Conservation (phyloP, 2,797 vertebrate genomes). For the Chloroceryle inda region DNA sequence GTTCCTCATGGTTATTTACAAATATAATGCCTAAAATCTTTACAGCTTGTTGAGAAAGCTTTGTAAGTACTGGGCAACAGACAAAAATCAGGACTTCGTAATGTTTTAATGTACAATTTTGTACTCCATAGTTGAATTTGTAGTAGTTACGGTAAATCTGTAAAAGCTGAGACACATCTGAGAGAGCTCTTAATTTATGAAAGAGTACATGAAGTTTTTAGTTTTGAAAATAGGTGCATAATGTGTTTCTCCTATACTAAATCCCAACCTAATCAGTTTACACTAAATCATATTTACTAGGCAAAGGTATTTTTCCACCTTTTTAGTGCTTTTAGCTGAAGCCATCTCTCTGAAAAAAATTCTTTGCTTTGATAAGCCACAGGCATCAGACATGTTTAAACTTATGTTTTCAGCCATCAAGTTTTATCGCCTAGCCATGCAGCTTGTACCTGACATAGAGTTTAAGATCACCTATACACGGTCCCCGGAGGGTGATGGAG, state of each 20-base stretch:
- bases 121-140: background rate
- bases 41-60: background rate
- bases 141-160: background rate
- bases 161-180: background rate
- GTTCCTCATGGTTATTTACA: background rate
- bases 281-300: background rate
- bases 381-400: background rate
- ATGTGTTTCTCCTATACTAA: background rate
- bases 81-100: background rate
- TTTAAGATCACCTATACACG: conserved; percentile 95
- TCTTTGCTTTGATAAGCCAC: background rate
- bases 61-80: background rate
- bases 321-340: background rate
- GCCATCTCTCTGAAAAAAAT: background rate
- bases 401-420: conserved; percentile 92
- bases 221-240: background rate
- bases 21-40: background rate
- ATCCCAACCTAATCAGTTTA: background rate
- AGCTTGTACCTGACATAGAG: conserved; percentile 98
- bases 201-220: background rate
- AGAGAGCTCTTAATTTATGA: background rate
- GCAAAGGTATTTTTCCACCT: background rate
- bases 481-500: conserved; percentile 89
- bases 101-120: background rate
- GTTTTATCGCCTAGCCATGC: conserved; percentile 98